These are phyloP conservation scores for Papilio protenor DNA, from an alignment of 2,888 invertebrate genomes.

Conservation along the genomic window DNA sequence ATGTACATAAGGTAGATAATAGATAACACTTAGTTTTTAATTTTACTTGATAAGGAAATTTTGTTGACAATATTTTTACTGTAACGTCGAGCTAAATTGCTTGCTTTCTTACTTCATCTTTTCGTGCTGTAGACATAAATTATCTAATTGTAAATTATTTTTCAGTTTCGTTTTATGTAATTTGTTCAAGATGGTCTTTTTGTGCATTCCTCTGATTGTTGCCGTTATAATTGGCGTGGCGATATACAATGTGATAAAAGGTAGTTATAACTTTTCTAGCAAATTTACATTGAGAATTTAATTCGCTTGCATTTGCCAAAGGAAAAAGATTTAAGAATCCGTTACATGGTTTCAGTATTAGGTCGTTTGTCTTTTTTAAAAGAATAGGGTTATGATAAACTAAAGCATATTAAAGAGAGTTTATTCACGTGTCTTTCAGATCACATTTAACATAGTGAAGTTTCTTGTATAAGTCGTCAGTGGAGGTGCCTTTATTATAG, in stretches of 20 bases:
- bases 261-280: background rate
- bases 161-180: conserved; percentile 42
- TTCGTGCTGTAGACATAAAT: background rate
- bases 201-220: conserved; percentile 41
- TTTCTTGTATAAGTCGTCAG: conserved; percentile 23
- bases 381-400: no score
- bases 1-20: background rate
- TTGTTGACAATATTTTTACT: background rate
- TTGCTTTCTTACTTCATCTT: background rate
- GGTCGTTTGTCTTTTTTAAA: no score
- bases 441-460: conserved; percentile 22
- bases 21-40: background rate
- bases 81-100: background rate
- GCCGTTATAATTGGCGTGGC: conserved; percentile 38
- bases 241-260: conserved; percentile 33
- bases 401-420: no score
- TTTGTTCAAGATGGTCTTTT: conserved; percentile 37
- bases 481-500: conserved; percentile 8
- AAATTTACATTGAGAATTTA: background rate
- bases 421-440: conserved; percentile 8
- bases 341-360: no score
- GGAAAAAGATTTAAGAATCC: no score
- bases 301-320: no score
- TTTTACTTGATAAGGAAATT: background rate
- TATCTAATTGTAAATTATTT: background rate